phyloP scores from a whole-genome alignment of 2,113 vertebrate species.

The Thinocorus orbignyianus region DNA sequence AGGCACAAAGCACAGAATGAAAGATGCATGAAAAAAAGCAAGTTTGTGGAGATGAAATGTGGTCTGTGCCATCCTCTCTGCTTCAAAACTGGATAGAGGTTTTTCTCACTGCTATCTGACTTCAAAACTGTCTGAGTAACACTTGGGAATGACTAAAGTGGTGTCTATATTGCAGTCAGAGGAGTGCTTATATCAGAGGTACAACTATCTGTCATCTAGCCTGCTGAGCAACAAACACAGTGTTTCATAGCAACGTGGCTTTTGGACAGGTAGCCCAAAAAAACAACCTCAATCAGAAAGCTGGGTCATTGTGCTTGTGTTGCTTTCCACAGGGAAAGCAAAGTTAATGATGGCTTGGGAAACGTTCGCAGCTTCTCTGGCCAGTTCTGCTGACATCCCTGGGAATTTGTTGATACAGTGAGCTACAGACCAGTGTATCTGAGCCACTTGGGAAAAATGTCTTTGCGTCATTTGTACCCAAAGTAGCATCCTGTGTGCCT shows the following conservation, averaged over 20 bases:
- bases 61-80: not conserved
- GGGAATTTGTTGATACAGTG: not conserved
- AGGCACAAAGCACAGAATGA: not conserved
- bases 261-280: not conserved
- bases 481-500: not conserved
- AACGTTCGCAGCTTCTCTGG: not conserved
- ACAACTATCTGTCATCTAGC: not conserved
- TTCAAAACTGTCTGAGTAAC: not conserved
- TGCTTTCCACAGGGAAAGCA: not conserved
- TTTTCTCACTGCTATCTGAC: not conserved
- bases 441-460: not conserved
- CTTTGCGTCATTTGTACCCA: not conserved
- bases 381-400: not conserved
- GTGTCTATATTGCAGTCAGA: not conserved
- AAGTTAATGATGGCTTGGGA: not conserved
- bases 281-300: not conserved
- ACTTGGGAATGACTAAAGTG: not conserved
- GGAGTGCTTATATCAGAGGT: not conserved
- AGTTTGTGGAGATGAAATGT: not conserved
- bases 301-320: too few species aligned
- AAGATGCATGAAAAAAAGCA: not conserved
- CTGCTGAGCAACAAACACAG: not conserved
- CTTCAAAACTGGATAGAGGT: not conserved
- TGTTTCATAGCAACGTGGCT: fast-evolving
- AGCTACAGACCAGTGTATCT: not conserved